Base-by-base conservation (phyloP, 2,113 vertebrate species). In the Hydrolagus affinis region DNA sequence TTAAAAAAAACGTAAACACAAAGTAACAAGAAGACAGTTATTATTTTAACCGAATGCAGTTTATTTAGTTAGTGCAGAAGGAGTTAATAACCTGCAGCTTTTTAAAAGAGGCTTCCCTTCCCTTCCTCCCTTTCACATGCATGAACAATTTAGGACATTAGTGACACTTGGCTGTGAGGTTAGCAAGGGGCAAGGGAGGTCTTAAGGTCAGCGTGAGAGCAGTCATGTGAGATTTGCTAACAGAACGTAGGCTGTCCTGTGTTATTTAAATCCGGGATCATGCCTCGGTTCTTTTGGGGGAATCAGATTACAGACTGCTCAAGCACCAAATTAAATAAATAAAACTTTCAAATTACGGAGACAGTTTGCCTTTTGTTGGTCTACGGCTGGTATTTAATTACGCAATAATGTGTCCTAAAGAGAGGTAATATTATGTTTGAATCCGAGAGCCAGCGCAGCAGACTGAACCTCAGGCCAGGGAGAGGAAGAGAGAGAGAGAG, bases 121-220 rank as follows among this genome's bases (percentile, higher is more conserved):
- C 71, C 71, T 44, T 8, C 57, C 28, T 60, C 86, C 6, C 21
- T 7, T 19, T 83, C 76, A 86, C 86, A 66, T 57, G 80, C 86
- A 75, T 64, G 77, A 87, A 89, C 89, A 91, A 91, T 91, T 89
- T 91, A 89, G 91, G 89, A 90, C 88, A 86, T 74, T 85, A 78
- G 88, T 87, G 87, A 87, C 88, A 87, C 88, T 87, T 87, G 87
- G 86, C 85, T 86, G 73, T 71, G 69, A 72, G 88, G 87, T 90
- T 87, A 87, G 57, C 11, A 19, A 85, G 75, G 89, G 88, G 88
- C 88, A 30, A 68, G 44, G 44, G 11, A 77, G 88, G 87, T 86
- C 86, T 85, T 86, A 78, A 71, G 88, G 88, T 88, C 57, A 87
- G 87, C 76, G 71, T 85, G 70, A 70, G 86, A 25, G 71, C 80